Base-by-base conservation (phyloP, 2,113 vertebrate species). In the Lepus americanus region DNA sequence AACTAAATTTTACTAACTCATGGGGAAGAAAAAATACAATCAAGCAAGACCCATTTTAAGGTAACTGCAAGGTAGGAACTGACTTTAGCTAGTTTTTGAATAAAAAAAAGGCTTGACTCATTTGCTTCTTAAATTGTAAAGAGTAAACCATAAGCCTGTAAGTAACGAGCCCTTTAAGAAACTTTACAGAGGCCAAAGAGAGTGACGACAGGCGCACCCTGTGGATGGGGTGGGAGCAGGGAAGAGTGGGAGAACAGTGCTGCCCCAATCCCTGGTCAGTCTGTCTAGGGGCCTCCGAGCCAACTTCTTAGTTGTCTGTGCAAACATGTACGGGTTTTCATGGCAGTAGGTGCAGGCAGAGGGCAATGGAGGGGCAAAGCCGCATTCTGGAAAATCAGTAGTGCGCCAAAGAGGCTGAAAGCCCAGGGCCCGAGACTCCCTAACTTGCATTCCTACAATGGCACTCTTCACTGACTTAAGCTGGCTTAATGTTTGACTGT, bases 1-100 rank as follows among this genome's bases (percentile, higher is more conserved):
- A 66, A 81, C 69, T 93, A 23, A 64, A 59, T 63, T 83, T 80
- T 79, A 81, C 64, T 89, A 80, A 94, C 25, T 90, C n/a, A 89
- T 0, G 29, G 36, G 51, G 39, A 81, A 39, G 31, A 3, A 70
- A 39, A 66, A 77, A 20, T 29, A 27, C 5, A 80, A 80, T 7
- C 8, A 92, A 94, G 10, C 20, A 82, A 86, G 53, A 39, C 3
- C 73, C 5, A 87, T 9, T 72, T n/a, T 31, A 51, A 84, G 20
- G 84, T 36, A 91, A 95, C 74, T 9, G 5, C 11, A 82, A 61
- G 4, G 12, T 39, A 66, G 39, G 63, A 80, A 77, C 1, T 64
- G 44, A 94, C 33, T 84, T 49, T 6, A 55, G 53, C 49, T 51
- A 80, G n/a, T 67, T 93, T 90, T 76, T 55, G 44, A 96, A 86